Conservation (phyloP, 1,140 invertebrate species). For the Apis cerana region DNA sequence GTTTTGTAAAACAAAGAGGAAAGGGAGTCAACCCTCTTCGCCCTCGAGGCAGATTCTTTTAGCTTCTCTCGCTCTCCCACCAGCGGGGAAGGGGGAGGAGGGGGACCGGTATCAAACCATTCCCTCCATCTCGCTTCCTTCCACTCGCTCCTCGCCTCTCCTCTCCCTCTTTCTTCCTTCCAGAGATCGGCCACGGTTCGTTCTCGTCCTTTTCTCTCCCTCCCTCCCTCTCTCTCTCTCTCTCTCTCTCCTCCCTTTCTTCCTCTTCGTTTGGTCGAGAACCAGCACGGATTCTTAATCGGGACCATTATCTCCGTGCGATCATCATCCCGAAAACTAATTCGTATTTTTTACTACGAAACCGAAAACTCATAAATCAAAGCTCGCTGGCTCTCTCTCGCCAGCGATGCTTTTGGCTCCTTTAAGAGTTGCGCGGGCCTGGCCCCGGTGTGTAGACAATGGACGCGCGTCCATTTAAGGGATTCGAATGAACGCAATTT, state of each 20-base stretch:
- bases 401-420: conserved; percentile 47
- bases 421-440: conserved; percentile 59
- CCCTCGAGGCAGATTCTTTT: conserved; percentile 58
- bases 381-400: conserved; percentile 57
- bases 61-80: conserved; percentile 12
- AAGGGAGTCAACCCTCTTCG: conserved; percentile 63
- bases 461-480: conserved; percentile 75
- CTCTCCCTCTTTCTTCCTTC: neutral
- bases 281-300: conserved; percentile 78
- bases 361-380: conserved; percentile 81
- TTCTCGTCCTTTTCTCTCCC: conserved; percentile 3
- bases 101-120: conserved; percentile 31
- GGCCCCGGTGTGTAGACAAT: conserved; percentile 67
- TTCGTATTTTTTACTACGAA: conserved; percentile 81
- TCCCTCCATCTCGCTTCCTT: neutral
- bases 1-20: conserved; percentile 65
- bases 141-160: neutral
- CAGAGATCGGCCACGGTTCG: neutral
- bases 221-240: neutral
- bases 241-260: conserved; percentile 25
- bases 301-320: conserved; percentile 79
- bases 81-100: neutral
- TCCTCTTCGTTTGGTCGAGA: conserved; percentile 55
- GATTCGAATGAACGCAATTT: conserved; percentile 81
- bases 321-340: conserved; percentile 81